Base-by-base conservation (phyloP, 1,140 invertebrate genomes). In the Patella vulgata region DNA sequence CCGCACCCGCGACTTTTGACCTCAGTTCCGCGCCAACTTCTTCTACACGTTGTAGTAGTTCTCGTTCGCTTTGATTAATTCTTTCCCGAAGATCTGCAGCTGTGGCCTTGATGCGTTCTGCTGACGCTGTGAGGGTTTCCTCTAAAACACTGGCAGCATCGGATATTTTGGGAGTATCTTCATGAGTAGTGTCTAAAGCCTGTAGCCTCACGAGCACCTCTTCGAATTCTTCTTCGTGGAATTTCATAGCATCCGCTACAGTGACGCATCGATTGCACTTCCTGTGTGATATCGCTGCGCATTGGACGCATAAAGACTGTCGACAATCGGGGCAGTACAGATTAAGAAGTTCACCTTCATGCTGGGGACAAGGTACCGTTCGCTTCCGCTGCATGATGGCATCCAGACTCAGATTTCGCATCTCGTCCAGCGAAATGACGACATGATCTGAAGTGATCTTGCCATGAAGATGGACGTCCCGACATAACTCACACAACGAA, bases 401-500 rank as follows among this genome's bases (percentile, higher is more conserved):
- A 40, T 77, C 71, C 28, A 79, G 21, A 4, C 74, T 66, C 30
- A 73, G 65, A 48, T 70, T 65, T 36, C 65, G 55, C 61, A 77
- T 60, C 55, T 79, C 73, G 11, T 59, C 64, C 9, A 75, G 39
- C 1, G 63, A 58, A 28, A 89, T 80, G n/a, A 91, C 87, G n/a
- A 86, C 87, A 75, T 93, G 91, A 47, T 90, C 89, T 71, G 89
- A 88, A n/a, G 90, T 88, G 31, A 89, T 81, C 39, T 88, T 88
- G 52, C 90, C 89, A 17, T 89, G 88, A 27, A 88, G 87, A 70
- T 92, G 90, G 59, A 89, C 88, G 65, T 87, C 84, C 25, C 89
- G 87, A 80, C 92, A 93, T n/a, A 87, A 85, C 63, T 91, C 88
- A 81, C 92, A 93, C 66, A 89, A 85, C 2, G 89, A 81, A 71